Conservation (phyloP, 2,888 invertebrate species). For the Lobophora halterata region DNA sequence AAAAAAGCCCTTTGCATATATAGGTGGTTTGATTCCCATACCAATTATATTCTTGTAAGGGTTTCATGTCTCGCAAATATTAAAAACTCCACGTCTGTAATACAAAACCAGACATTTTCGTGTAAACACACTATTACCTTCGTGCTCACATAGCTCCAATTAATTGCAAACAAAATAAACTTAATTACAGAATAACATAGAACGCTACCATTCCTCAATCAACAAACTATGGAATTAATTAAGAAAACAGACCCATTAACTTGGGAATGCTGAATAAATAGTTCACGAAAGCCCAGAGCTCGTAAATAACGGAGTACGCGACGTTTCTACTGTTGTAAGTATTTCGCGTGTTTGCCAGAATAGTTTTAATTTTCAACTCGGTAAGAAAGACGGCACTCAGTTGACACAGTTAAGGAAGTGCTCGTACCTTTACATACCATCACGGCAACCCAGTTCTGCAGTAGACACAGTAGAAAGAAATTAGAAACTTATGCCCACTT, state of each 20-base stretch:
- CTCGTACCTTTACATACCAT: too few relatives aligned
- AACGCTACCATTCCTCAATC: conserved; percentile 24
- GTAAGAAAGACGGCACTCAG: conserved; percentile 43
- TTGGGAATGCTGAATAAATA: conserved; percentile 31
- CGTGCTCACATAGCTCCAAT: conserved; percentile 2
- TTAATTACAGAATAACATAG: conserved; percentile 16
- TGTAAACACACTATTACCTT: conserved; percentile 2
- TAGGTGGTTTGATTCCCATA: too few relatives aligned
- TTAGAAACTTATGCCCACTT: too few relatives aligned
- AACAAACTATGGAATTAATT: conserved; percentile 34
- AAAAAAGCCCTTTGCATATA: too few relatives aligned
- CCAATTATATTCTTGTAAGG: too few relatives aligned
- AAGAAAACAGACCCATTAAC: conserved; percentile 34
- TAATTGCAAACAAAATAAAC: conserved; percentile 19
- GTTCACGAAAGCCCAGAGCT: conserved; percentile 14
- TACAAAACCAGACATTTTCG: conserved; percentile 1
- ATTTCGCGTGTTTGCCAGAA: conserved; percentile 45
- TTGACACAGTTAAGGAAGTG: conserved; percentile 28
- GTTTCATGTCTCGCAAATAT: too few relatives aligned
- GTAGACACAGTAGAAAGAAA: too few relatives aligned
- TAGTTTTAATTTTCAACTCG: conserved; percentile 52
- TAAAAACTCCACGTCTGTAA: too few relatives aligned
- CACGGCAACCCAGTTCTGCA: too few relatives aligned
- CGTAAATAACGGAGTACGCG: conserved; percentile 33
- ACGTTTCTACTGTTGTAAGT: conserved; percentile 31